Evolutionary conservation across 2,797 vertebrate genomes (phyloP), one percentile per base, ranked within the genome.

Genomic region (Cichlasoma orientale): DNA sequence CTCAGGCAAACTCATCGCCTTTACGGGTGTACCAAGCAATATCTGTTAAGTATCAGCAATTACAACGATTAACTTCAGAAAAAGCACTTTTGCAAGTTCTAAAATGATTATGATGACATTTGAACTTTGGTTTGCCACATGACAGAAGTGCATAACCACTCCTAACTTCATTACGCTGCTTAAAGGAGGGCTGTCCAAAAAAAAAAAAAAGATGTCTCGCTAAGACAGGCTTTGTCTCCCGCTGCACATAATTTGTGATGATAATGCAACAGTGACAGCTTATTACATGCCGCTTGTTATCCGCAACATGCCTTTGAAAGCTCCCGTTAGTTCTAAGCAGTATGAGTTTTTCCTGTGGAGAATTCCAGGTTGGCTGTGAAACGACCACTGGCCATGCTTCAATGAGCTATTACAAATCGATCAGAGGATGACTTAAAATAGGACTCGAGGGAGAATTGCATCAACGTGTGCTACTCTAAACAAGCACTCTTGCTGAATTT

Each of bases 391-490:
- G 85, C 82, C 74, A 74, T 18, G 77, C 82, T 85, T 90, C 90
- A 91, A 77, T 83, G 84, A 89, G 84, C 90, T 92, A 84, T 86
- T 90, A 89, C 88, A 78, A 88, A 90, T 93, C 88, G 80, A 93
- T 90, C 85, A 84, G 7, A 82, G 71, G 71, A 87, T 69, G 82
- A 83, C 82, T 88, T 80, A 73, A 80, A 84, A 90, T 84, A 63
- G 63, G 78, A 76, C 86, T 86, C 68, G 1, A 36, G 88, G 87
- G 90, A 80, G 74, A 80, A 74, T 52, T 29, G 56, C 75, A 76
- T 75, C 29, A 8, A 70, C 38, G 79, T 68, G 50, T 53, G 29
- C 75, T 73, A 27, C 66, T 75, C 80, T 80, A 84, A 88, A 85
- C 58, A 80, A 80, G 54, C 84, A 74, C 27, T 74, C 27, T 27